These are phyloP conservation scores for Minunthozetes semirufus DNA, from an alignment of 2,888 invertebrate genomes.

Conservation along the genomic window DNA sequence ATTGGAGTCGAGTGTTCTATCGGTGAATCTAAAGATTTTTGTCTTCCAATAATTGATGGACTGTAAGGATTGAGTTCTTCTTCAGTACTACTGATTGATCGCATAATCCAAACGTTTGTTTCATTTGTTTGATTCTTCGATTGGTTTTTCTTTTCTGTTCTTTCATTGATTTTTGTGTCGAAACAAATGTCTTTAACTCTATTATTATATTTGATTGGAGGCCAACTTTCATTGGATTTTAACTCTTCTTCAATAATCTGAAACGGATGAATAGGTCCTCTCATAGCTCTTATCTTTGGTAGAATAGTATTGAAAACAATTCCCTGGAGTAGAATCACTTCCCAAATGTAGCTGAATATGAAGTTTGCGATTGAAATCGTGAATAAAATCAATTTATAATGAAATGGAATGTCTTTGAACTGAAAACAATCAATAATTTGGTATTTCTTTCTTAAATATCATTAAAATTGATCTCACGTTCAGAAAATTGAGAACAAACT, in stretches of 20 bases:
- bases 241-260: constrained; percentile 39
- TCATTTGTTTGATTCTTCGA: not conserved
- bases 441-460: not conserved
- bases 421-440: constrained; percentile 26
- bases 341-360: constrained; percentile 41
- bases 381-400: constrained; percentile 40
- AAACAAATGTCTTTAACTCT: not conserved
- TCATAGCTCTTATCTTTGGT: constrained; percentile 36
- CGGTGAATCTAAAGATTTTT: not conserved
- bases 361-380: constrained; percentile 41
- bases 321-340: constrained; percentile 38
- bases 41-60: not conserved
- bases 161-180: not conserved
- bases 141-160: no score
- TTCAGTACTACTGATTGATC: not conserved
- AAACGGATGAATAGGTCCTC: constrained; percentile 39
- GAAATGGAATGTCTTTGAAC: constrained; percentile 40
- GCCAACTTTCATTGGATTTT: constrained; percentile 38
- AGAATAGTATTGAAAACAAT: constrained; percentile 30
- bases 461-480: constrained; percentile 45
- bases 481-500: constrained; percentile 45
- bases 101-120: constrained; percentile 10
- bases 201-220: constrained; percentile 34
- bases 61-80: not conserved
- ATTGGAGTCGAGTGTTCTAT: not conserved